Conservation (phyloP, 1,140 invertebrate species). For the Coelopa frigida region DNA sequence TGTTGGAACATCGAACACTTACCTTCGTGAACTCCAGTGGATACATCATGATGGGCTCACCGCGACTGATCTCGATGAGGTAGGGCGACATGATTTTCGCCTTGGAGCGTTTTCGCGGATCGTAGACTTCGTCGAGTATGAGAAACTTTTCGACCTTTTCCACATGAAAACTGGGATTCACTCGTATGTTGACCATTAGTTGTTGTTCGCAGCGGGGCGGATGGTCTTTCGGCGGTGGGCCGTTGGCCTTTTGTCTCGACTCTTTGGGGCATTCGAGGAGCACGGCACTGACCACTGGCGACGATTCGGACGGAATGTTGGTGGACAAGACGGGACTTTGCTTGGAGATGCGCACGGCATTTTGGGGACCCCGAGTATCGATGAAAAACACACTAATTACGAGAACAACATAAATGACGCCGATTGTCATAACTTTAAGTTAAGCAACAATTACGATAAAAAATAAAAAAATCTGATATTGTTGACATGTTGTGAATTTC, state of each 20-base stretch:
- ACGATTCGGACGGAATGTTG: neutral
- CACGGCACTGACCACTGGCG: constrained; percentile 8
- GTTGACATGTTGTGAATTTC: too few relatives aligned
- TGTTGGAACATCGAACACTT: too few relatives aligned
- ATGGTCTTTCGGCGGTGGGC: neutral
- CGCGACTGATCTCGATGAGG: constrained; percentile 11
- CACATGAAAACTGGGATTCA: constrained; percentile 8
- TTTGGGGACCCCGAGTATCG: too few relatives aligned
- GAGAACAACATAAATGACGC: too few relatives aligned
- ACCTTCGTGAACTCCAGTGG: constrained; percentile 13
- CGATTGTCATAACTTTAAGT: too few relatives aligned
- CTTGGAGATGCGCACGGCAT: too few relatives aligned
- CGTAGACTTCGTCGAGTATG: constrained; percentile 11
- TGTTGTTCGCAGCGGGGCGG: neutral
- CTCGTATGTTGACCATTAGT: constrained; percentile 11
- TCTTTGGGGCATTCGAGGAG: constrained; percentile 8
- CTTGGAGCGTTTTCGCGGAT: neutral
- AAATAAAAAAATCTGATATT: too few relatives aligned
- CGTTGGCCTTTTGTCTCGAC: neutral
- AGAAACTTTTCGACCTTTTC: constrained; percentile 11
- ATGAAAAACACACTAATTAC: too few relatives aligned
- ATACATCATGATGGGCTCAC: constrained; percentile 14
- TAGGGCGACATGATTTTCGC: constrained; percentile 13
- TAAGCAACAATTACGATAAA: too few relatives aligned
- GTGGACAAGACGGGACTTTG: too few relatives aligned